Percentiles rank a stretch among this genome's conserved stretches.
phyloP scores from a whole-genome alignment of 92 coral and sea anemone species.

The Micromussa lordhowensis region DNA sequence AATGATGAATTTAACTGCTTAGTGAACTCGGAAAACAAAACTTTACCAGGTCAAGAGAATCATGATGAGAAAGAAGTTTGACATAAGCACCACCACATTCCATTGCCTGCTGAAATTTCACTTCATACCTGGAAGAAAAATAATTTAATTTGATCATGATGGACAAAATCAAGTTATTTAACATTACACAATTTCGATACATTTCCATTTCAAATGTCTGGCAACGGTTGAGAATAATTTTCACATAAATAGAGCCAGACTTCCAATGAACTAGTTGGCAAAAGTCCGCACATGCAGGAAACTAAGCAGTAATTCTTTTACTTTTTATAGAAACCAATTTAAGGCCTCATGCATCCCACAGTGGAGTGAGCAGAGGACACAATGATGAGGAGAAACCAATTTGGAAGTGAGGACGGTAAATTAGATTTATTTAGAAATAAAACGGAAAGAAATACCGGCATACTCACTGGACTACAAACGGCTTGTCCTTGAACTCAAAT shows the following conservation, averaged over 20 bases:
- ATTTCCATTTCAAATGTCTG: background rate
- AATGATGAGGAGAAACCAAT: background rate
- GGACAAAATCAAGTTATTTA: no score
- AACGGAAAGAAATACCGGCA: background rate
- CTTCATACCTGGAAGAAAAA: constrained; percentile 82
- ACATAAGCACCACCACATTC: constrained; percentile 99
- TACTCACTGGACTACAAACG: constrained; percentile 97
- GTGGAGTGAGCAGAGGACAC: no score
- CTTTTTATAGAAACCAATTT: no score
- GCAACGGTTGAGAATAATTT: background rate
- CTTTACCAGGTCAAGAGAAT: constrained; percentile 79
- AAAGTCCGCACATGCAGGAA: no score
- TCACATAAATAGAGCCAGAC: no score
- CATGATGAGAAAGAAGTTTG: constrained; percentile 82
- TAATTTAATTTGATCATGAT: no score
- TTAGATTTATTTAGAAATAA: background rate
- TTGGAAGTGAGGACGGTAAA: background rate
- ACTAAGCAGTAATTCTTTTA: no score
- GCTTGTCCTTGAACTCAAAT: constrained; percentile 88
- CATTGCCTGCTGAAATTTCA: constrained; percentile 94
- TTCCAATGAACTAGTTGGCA: no score
- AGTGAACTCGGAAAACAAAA: background rate
- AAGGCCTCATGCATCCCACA: no score
- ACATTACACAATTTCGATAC: no score
- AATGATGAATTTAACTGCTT: background rate